These are phyloP conservation scores for Sinonovacula constricta DNA, from an alignment of 1,140 invertebrate species.

Conservation along the genomic window DNA sequence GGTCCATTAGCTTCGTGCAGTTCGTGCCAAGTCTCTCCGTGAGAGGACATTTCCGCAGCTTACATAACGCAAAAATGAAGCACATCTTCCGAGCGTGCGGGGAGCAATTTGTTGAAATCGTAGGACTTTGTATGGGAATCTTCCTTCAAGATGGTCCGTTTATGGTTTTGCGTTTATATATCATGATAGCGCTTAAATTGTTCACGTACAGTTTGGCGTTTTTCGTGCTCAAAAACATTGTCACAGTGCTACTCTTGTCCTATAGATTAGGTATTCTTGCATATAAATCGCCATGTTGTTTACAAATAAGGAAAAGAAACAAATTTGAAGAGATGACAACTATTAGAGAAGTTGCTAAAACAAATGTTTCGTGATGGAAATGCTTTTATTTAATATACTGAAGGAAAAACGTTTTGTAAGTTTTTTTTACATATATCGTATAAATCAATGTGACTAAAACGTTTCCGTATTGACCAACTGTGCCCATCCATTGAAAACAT, in stretches of 20 bases:
- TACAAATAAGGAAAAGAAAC: no score
- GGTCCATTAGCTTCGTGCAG: constrained; percentile 90
- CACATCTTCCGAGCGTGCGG: constrained; percentile 72
- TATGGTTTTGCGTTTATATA: constrained; percentile 87
- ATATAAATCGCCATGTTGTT: constrained; percentile 5
- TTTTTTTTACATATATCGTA: no score
- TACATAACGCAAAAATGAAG: constrained; percentile 7
- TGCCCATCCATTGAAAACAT: no score
- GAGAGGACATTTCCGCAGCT: constrained; percentile 43
- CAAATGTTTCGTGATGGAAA: no score
- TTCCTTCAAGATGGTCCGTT: constrained; percentile 88
- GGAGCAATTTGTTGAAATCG: constrained; percentile 82
- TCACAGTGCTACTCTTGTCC: constrained; percentile 87
- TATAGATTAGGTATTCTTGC: constrained; percentile 61
- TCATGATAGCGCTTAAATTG: constrained; percentile 91
- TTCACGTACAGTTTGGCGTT: constrained; percentile 95
- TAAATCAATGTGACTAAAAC: no score
- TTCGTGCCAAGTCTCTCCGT: constrained; percentile 65
- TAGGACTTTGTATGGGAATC: constrained; percentile 82
- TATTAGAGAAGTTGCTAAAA: no score
- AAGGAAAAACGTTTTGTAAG: no score
- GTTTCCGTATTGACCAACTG: no score
- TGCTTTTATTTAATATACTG: no score
- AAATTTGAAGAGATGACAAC: no score
- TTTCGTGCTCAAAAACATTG: constrained; percentile 91